These are phyloP conservation scores for Chrysotoxum bicinctum DNA, from an alignment of 2,888 invertebrate genomes.

Conservation along the genomic window DNA sequence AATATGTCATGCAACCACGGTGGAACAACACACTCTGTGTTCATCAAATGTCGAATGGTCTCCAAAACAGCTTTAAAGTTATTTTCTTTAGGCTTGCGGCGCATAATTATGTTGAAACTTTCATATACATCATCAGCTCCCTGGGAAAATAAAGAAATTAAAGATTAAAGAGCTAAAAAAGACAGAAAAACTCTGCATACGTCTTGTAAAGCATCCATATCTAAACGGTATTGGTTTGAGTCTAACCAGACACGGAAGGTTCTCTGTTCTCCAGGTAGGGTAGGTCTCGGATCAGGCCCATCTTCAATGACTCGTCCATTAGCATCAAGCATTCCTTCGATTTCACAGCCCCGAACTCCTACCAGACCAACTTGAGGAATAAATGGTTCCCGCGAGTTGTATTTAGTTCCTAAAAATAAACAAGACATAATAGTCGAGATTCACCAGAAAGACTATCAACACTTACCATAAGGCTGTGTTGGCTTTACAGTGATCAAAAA, in stretches of 20 bases:
- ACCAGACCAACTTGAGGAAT: constrained; percentile 95
- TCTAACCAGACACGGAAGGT: constrained; percentile 97
- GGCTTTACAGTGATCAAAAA: constrained; percentile 97
- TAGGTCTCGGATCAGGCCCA: constrained; percentile 94
- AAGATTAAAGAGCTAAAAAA: not conserved
- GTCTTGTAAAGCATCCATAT: constrained; percentile 92
- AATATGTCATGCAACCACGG: constrained; percentile 98
- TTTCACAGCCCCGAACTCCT: constrained; percentile 97
- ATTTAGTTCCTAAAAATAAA: constrained; percentile 86
- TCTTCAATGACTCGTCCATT: constrained; percentile 98
- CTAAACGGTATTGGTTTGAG: constrained; percentile 97
- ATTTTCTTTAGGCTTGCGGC: constrained; percentile 99
- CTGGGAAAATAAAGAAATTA: constrained; percentile 76
- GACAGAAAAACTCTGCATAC: constrained; percentile 79
- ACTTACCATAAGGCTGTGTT: constrained; percentile 89
- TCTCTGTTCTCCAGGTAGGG: constrained; percentile 92
- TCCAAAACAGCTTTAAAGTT: constrained; percentile 99
- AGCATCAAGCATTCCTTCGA: constrained; percentile 98
- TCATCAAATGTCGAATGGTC: constrained; percentile 99
- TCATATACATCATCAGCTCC: constrained; percentile 89
- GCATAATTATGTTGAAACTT: constrained; percentile 97
- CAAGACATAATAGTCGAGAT: not conserved
- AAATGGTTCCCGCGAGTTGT: constrained; percentile 91
- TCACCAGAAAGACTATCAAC: not conserved
- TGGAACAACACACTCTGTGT: constrained; percentile 98